These are phyloP conservation scores for Bostrychus sinensis DNA, from an alignment of 2,113 vertebrate species.

Conservation along the genomic window DNA sequence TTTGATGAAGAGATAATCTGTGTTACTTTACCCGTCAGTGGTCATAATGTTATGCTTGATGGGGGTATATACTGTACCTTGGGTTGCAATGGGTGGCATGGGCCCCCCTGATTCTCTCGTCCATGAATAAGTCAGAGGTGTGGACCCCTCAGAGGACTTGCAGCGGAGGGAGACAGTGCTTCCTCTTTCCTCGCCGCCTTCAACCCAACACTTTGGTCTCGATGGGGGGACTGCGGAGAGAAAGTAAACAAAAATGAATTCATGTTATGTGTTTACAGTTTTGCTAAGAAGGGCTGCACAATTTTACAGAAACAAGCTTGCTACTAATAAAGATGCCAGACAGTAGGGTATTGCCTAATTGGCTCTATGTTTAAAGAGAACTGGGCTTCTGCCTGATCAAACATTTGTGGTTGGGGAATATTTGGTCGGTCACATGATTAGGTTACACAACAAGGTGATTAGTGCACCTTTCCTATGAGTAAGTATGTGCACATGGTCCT, in stretches of 20 bases:
- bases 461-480: too few species aligned
- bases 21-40: too few species aligned
- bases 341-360: too few species aligned
- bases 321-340: too few species aligned
- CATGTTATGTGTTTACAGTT: not conserved
- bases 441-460: too few species aligned
- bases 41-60: too few species aligned
- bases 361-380: too few species aligned
- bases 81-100: conserved; percentile 58
- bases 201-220: conserved; percentile 83
- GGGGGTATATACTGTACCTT: conserved; percentile 54
- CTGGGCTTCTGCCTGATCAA: too few species aligned
- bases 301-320: not conserved
- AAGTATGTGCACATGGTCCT: too few species aligned
- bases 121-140: conserved; percentile 85
- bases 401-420: too few species aligned
- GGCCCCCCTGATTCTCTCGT: conserved; percentile 73
- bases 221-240: conserved; percentile 79
- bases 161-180: conserved; percentile 81
- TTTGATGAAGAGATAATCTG: too few species aligned
- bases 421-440: too few species aligned
- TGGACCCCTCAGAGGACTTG: conserved; percentile 74
- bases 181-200: conserved; percentile 80
- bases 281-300: not conserved
- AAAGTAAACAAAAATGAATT: conserved; percentile 10